phyloP scores from a whole-genome alignment of 2,888 invertebrate species.

The Endotricha flammealis region DNA sequence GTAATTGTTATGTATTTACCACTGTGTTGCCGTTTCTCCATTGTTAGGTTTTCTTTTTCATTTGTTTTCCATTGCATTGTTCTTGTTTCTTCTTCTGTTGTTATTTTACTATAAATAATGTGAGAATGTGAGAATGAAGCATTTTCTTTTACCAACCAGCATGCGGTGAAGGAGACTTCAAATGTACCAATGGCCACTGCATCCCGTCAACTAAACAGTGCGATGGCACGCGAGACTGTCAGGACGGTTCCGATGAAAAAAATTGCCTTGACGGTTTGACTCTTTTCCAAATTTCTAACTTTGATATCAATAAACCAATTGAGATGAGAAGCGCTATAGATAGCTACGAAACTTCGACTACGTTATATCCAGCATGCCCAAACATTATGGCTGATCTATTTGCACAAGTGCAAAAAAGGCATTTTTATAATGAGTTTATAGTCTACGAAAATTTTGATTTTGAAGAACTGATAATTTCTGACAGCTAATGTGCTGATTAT shows the following conservation, averaged over 20 bases:
- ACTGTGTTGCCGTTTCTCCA: background rate
- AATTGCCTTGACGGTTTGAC: conserved; percentile 73
- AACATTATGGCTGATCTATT: no score
- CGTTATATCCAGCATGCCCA: no score
- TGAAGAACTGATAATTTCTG: no score
- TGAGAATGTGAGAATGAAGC: conserved; percentile 21
- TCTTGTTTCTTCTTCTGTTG: conserved; percentile 1
- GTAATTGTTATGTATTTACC: no score
- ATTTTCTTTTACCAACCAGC: conserved; percentile 76
- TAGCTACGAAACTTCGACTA: no score
- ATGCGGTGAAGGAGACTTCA: conserved; percentile 75
- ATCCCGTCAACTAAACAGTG: conserved; percentile 73
- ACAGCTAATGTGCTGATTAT: no score
- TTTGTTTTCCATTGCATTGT: background rate
- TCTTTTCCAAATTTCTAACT: conserved; percentile 39
- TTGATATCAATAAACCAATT: conserved; percentile 6
- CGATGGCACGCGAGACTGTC: conserved; percentile 76
- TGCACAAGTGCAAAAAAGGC: no score
- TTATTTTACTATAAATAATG: background rate
- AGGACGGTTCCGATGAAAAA: conserved; percentile 78
- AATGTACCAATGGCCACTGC: conserved; percentile 81
- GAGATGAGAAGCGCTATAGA: no score
- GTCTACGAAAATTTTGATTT: no score
- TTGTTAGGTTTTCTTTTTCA: conserved; percentile 11
- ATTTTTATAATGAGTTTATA: no score